Base-by-base conservation (phyloP, 2,113 vertebrate genomes). In the Festucalex cinctus region DNA sequence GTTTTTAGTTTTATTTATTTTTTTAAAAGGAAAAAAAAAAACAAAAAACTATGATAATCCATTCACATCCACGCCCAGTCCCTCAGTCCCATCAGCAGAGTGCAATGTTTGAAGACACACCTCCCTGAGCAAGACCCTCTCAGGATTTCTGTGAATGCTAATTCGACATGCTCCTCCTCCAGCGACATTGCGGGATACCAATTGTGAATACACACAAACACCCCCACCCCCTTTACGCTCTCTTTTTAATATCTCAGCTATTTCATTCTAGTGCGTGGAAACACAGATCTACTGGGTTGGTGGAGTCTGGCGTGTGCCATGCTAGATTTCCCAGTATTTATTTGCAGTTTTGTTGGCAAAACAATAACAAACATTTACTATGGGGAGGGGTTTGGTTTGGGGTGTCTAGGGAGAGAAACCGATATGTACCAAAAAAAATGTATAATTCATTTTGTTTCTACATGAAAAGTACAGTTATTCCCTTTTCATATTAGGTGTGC, bases 361-460 rank as follows among this genome's bases (percentile, higher is more conserved):
- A 62, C 36, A 43, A 75, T 85, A 88, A 83, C 75, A 85, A 85
- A 83, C 71, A 74, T 81, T 82, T 78, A 66, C 74, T 68, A 56
- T 44, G 6, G 48, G 63, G 58, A 70, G 65, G 26, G 67, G 53
- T 63, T 67, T 63, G 78, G 76, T 79, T 68, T 6, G 57, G 46
- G 54, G 44, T 20, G 48, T 41, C 36, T 22, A 41, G 80, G 69
- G 37, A 43, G 0, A 41, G 46, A 3, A 28, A 64, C 78, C 44
- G 26, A 73, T 73, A 36, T 60, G 35, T 60, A n/a, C n/a, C 35
- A 59, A 9, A 56, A 32, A 61, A 22, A 61, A 41, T 22, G 4
- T 61, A 0, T 14, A 26, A 54, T 54, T 26, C 51, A 54, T 54
- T 24, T 54, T 26, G 51, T 54, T 26, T 54, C 9, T 12, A 26